Conservation (phyloP, 2,113 vertebrate species). For the Lonchura striata region DNA sequence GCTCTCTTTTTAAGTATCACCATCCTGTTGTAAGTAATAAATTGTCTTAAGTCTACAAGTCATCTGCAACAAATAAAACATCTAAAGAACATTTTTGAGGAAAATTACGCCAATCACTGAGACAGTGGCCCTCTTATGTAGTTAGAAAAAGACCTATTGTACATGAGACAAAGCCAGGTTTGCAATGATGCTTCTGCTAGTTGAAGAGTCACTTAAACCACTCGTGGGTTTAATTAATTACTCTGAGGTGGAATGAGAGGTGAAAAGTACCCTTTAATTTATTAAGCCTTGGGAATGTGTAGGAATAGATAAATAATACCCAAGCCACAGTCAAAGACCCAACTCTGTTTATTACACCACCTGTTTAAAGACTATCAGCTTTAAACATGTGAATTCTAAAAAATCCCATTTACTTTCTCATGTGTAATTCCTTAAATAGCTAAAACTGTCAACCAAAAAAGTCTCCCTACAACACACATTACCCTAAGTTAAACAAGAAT, state of each 20-base stretch:
- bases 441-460: background rate
- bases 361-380: background rate
- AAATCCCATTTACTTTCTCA: background rate
- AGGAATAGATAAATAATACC: background rate
- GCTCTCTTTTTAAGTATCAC: background rate
- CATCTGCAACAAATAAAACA: background rate
- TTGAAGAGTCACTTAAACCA: background rate
- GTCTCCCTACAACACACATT: background rate
- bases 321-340: background rate
- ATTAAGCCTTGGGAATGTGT: background rate
- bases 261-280: background rate
- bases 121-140: fast-evolving
- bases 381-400: background rate
- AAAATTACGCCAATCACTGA: background rate
- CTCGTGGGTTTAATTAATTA: background rate
- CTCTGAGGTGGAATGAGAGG: background rate
- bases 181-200: background rate
- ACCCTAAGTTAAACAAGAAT: background rate
- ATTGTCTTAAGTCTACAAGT: background rate
- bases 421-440: background rate
- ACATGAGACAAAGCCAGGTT: background rate
- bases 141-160: background rate
- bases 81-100: background rate
- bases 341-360: background rate
- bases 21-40: background rate